These are phyloP conservation scores for Cryptus viduatorius DNA, from an alignment of 2,888 invertebrate genomes.

Conservation along the genomic window DNA sequence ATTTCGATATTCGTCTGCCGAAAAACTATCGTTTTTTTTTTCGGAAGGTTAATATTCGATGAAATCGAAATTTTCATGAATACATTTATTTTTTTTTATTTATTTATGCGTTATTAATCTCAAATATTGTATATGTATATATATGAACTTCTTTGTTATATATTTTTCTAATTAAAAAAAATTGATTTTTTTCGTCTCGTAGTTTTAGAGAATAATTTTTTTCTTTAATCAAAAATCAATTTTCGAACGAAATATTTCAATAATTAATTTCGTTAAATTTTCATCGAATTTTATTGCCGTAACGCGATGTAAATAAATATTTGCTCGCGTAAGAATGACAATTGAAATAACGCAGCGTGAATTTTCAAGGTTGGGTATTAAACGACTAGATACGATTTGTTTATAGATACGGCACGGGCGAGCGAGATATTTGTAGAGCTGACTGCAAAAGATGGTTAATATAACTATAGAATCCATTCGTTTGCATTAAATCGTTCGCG, in stretches of 20 bases:
- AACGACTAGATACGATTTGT: background rate
- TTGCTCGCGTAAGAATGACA: background rate
- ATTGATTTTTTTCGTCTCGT: no score
- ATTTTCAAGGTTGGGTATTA: background rate
- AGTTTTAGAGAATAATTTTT: no score
- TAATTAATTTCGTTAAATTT: background rate
- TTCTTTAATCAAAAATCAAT: no score
- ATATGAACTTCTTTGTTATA: no score
- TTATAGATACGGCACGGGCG: slow-evolving; percentile 9
- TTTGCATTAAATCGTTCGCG: background rate
- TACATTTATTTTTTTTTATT: no score
- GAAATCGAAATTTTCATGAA: no score
- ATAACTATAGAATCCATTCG: background rate
- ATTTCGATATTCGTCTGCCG: background rate
- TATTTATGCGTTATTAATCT: no score
- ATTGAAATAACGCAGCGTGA: background rate
- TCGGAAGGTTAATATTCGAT: no score
- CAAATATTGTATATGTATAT: no score
- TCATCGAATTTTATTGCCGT: background rate
- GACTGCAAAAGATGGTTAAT: background rate
- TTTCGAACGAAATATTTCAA: no score
- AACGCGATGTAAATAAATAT: background rate
- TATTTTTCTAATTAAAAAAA: no score
- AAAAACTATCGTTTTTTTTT: no score
- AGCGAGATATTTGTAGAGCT: slow-evolving; percentile 15